Conservation (phyloP, 2,888 invertebrate species). For the Pollenia angustigena region DNA sequence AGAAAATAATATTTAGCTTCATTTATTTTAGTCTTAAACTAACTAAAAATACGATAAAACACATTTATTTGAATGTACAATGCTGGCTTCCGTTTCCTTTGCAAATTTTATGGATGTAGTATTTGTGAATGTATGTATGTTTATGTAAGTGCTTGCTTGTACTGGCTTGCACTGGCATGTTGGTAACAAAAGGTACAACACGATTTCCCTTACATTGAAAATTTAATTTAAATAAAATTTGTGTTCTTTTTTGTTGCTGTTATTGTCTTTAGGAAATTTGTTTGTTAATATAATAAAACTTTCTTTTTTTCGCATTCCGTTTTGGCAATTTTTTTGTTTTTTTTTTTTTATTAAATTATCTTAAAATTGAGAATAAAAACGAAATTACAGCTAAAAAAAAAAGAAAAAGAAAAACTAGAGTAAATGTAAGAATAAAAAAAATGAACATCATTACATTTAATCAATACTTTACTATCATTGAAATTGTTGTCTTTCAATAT, state of each 20-base stretch:
- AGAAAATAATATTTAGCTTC: conserved; percentile 31
- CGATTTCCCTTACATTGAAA: neutral
- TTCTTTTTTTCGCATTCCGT: conserved; percentile 26
- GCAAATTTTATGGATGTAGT: neutral
- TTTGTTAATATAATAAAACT: conserved; percentile 37
- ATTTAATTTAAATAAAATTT: conserved; percentile 53
- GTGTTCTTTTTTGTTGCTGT: neutral
- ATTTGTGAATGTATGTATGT: neutral
- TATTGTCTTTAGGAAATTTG: conserved; percentile 13
- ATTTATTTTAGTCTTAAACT: conserved; percentile 25
- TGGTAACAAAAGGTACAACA: conserved; percentile 34
- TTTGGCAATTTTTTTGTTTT: neutral
- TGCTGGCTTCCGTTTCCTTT: conserved; percentile 12
- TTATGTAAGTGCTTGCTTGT: too few relatives aligned
- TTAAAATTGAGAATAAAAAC: conserved; percentile 28
- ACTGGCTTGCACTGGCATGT: neutral
- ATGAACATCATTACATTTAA: conserved; percentile 26
- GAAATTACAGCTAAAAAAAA: neutral
- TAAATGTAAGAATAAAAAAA: neutral
- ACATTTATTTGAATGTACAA: neutral
- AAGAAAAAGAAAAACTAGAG: neutral
- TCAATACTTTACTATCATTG: conserved; percentile 18
- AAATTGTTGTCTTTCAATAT: neutral
- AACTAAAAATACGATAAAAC: conserved; percentile 33
- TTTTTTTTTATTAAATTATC: conserved; percentile 20